Evolutionary conservation across 2,888 invertebrate genomes (phyloP), one percentile per base, ranked within the genome.

Genomic region (Calameuta idolon): DNA sequence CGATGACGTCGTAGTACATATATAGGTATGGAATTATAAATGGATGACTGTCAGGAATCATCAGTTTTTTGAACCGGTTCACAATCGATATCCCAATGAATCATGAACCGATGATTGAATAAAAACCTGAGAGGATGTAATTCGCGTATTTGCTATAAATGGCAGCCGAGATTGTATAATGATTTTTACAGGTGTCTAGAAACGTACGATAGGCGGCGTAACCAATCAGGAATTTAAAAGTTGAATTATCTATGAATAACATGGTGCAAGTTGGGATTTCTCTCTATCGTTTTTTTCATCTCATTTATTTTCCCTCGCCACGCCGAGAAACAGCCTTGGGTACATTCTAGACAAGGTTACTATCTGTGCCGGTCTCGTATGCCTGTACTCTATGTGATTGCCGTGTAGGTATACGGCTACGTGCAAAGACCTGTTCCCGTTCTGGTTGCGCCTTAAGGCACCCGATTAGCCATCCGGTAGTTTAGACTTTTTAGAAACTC

Each of bases 331-430:
- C 83, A 84, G 82, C 83, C 85, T 84, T 82, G 83, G 35, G 76
- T 76, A 80, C 83, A 87, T 87, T 85, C 85, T 85, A 83, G 84
- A 79, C 87, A 87, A 87, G 86, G 87, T 87, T 83, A 84, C 85
- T 80, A 85, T 78, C 83, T 83, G 81, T 35, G n/a, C 34, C 33
- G 74, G 40, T 15, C 15, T 40, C 15, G 15, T 40, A 40, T 40
- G 40, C 15, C 15, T 40, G 40, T 40, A 15, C 40, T 40, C 15
- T 15, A 5, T 40, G 40, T 5, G 40, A 40, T 15, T 40, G 40
- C 15, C 40, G 40, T 40, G 40, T 15, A 40, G 5, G 40, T 40
- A 40, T 40, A 40, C 40, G 15, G 15, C 4, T 5, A 30, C 69
- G 69, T 69, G 33, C 69, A 69, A 69, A 69, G 69, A 69, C 69